phyloP scores from a whole-genome alignment of 2,113 vertebrate genomes.

The Microcebus lehilahytsara region DNA sequence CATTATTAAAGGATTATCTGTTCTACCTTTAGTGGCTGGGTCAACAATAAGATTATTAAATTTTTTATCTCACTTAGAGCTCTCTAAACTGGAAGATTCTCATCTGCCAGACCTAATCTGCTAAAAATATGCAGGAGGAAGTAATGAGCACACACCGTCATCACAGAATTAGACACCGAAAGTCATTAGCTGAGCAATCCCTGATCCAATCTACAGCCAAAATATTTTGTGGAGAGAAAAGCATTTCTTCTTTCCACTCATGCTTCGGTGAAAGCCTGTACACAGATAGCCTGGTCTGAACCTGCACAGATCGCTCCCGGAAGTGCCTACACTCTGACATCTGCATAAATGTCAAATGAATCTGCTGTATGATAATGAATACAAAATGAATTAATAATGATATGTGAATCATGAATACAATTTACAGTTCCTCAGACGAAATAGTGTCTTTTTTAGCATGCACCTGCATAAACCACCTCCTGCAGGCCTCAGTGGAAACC shows the following conservation, averaged over 20 bases:
- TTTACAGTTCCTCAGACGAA: slow-evolving; percentile 76
- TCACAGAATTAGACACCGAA: slow-evolving; percentile 58
- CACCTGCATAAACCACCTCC: slow-evolving; percentile 60
- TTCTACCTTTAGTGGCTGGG: slow-evolving; percentile 62
- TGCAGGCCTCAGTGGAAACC: background rate
- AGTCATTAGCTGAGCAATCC: slow-evolving; percentile 56
- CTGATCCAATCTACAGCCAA: slow-evolving; percentile 54
- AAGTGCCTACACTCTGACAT: slow-evolving; percentile 67
- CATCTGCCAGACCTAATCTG: slow-evolving; percentile 73
- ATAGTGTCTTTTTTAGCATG: slow-evolving; percentile 63
- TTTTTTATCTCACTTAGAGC: slow-evolving; percentile 75
- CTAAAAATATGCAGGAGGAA: slow-evolving; percentile 53
- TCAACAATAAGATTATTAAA: slow-evolving; percentile 80
- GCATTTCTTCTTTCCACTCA: slow-evolving; percentile 52
- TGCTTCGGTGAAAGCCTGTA: background rate
- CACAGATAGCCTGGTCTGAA: background rate
- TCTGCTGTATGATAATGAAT: slow-evolving; percentile 76
- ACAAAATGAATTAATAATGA: slow-evolving; percentile 78
- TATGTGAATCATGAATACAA: slow-evolving; percentile 74
- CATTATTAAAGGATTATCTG: slow-evolving; percentile 72
- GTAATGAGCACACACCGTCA: slow-evolving; percentile 29
- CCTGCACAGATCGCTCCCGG: background rate
- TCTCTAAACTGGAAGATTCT: slow-evolving; percentile 55
- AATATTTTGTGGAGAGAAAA: slow-evolving; percentile 16
- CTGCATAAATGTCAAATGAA: slow-evolving; percentile 76